Conservation (phyloP, 2,888 invertebrate genomes). For the Helleia helle region DNA sequence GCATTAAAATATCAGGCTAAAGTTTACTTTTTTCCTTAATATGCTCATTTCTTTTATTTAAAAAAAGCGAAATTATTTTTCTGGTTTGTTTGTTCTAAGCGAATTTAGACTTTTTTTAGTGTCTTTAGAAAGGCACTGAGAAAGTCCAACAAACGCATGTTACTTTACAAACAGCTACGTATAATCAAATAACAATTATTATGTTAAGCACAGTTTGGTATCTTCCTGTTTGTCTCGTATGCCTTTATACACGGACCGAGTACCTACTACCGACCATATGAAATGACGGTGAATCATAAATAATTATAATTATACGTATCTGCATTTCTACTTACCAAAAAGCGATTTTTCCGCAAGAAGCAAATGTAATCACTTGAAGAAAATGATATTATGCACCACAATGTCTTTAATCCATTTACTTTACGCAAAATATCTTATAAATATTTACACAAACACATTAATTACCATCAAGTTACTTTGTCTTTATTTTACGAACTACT, state of each 20-base stretch:
- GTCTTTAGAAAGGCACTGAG: no score
- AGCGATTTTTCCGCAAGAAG: background rate
- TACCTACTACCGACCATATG: constrained; percentile 18
- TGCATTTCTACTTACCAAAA: constrained; percentile 51
- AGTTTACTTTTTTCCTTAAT: no score
- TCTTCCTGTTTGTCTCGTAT: constrained; percentile 20
- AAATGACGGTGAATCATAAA: constrained; percentile 47
- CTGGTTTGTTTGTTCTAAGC: no score
- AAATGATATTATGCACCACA: constrained; percentile 37
- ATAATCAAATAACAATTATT: constrained; percentile 9
- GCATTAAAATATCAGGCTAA: no score
- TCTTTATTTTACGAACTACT: constrained; percentile 5
- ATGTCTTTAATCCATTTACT: constrained; percentile 19
- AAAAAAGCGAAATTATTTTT: no score
- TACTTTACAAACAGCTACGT: background rate
- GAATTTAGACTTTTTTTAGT: no score
- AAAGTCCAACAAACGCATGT: background rate
- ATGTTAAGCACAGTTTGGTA: constrained; percentile 14
- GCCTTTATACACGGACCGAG: constrained; percentile 19
- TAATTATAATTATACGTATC: constrained; percentile 41
- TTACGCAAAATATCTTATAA: constrained; percentile 3
- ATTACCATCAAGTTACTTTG: constrained; percentile 1
- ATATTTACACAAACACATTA: constrained; percentile 5
- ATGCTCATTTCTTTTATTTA: no score
- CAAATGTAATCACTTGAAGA: background rate